phyloP scores from a whole-genome alignment of 2,797 vertebrate genomes.

The Spinus pinus region DNA sequence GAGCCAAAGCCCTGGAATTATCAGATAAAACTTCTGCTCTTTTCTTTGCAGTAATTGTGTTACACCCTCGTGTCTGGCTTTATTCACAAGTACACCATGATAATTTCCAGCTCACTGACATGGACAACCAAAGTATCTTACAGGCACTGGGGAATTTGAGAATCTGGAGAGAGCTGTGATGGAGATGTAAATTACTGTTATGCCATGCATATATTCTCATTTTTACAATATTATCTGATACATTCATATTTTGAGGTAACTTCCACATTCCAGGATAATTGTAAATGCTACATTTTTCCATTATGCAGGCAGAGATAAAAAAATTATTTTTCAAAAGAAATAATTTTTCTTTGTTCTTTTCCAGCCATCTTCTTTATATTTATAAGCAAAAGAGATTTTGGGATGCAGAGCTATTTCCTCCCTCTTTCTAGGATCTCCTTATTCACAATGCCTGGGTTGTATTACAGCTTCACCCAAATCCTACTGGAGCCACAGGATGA shows the following conservation, averaged over 20 bases:
- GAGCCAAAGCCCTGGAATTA: not conserved
- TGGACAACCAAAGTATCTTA: not conserved
- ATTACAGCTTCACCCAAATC: not conserved
- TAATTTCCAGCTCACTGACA: conserved; percentile 17
- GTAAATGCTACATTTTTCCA: not conserved
- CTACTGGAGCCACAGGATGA: not conserved
- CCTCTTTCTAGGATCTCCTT: not conserved
- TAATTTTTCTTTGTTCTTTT: not conserved
- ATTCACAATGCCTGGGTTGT: not conserved
- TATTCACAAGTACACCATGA: not conserved
- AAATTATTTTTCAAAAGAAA: not conserved
- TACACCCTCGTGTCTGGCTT: not conserved
- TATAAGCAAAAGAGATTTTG: not conserved
- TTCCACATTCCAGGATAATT: not conserved
- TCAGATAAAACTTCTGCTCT: not conserved
- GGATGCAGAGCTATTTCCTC: not conserved
- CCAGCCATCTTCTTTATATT: not conserved
- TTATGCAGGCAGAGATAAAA: not conserved
- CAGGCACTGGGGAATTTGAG: not conserved
- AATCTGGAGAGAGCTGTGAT: not conserved
- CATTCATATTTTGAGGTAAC: not conserved
- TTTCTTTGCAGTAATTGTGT: not conserved
- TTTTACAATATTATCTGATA: not conserved
- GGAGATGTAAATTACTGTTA: conserved; percentile 10
- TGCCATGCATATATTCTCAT: not conserved